Base-by-base conservation (phyloP, 2,888 invertebrate genomes). In the Oscheius onirici region DNA sequence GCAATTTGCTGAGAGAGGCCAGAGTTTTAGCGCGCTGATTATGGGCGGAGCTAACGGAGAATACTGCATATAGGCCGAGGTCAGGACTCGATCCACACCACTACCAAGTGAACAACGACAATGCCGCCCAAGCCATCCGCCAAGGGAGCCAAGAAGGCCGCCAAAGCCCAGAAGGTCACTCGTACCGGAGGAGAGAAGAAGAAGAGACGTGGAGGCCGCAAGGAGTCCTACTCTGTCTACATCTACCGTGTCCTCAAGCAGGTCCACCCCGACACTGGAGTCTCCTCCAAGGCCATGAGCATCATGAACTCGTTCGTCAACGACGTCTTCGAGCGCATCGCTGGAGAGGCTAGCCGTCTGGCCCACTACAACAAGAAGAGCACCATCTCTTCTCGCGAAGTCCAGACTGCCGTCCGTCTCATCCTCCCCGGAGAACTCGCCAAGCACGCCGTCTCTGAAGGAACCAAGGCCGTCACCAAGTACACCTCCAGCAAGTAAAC, bases 281-380 rank as follows among this genome's bases (percentile, higher is more conserved):
- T 93, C 61, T 92, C 92, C 0, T 90, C 90, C 26, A 92, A 92
- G 80, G 91, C 92, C 0, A 92, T 92, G 91, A 87, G 90, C 78
- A 92, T 92, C 74, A 92, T 93, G 92, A 92, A 92, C 88, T 91
- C 91, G 81, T 93, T 93, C 73, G 91, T 93, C 0, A 92, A 91
- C 78, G 92, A 93, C 79, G 91, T 92, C 83, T 90, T 93, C 82
- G 92, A 93, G 86, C 90, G 91, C 51, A 91, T 93, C 44, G 92
- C 92, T 0, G 88, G 90, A 0, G 86, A 86, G 68, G 80, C 86
- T 26, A 80, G 81, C 26, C 90, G 91, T 58, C 85, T 93, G 71
- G 91, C 91, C 0, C 90, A 91, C 10, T 91, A 92, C 85, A 90
- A 90, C 74, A 92, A 92, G 86, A 90, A 91, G 58, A 91, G 90